These are phyloP conservation scores for Calephelis perditalis DNA, from an alignment of 2,888 invertebrate genomes.

Conservation along the genomic window DNA sequence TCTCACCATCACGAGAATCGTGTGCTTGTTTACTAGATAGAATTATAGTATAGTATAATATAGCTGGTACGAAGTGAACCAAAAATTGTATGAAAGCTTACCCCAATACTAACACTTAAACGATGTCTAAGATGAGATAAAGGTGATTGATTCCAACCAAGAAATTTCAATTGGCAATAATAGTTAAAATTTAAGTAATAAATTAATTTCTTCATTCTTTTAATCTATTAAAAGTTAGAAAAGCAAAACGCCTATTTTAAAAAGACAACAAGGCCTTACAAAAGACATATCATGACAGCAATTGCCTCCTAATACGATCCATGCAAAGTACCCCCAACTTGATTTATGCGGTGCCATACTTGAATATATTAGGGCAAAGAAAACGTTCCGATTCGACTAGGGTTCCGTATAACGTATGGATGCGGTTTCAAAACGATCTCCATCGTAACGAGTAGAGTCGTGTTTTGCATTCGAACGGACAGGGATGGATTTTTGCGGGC, in stretches of 20 bases:
- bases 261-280: slow-evolving; percentile 1
- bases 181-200: no score
- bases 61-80: no score
- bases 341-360: slow-evolving; percentile 32
- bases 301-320: slow-evolving; percentile 9
- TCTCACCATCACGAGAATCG: no score
- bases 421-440: slow-evolving; percentile 31
- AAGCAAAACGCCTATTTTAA: background rate
- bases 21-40: no score
- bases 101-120: no score
- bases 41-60: no score
- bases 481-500: background rate
- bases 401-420: slow-evolving; percentile 31
- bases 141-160: no score
- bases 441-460: slow-evolving; percentile 32
- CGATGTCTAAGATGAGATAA: no score
- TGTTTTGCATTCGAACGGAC: slow-evolving; percentile 35
- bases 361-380: slow-evolving; percentile 36
- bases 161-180: no score
- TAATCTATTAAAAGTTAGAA: background rate
- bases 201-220: no score
- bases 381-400: slow-evolving; percentile 29
- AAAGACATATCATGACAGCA: slow-evolving; percentile 11
- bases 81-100: no score
- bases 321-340: slow-evolving; percentile 16